Percentiles rank a stretch among this genome's conserved stretches.
phyloP scores from a whole-genome alignment of 2,797 vertebrate genomes.

The Pseudopleuronectes americanus region DNA sequence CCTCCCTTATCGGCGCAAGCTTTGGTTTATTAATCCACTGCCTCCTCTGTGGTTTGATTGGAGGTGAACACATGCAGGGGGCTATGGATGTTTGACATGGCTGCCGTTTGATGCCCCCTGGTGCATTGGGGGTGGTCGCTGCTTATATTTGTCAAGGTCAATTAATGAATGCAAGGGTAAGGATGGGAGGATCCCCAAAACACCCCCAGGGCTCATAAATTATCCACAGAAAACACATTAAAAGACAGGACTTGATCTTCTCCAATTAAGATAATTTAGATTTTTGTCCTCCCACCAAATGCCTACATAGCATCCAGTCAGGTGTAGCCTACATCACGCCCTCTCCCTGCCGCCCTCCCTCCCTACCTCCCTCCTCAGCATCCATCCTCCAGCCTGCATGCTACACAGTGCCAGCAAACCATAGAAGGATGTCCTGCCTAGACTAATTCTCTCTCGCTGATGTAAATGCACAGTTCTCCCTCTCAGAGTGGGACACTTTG shows the following conservation, averaged over 20 bases:
- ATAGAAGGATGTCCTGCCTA: constrained; percentile 59
- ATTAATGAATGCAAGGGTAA: constrained; percentile 80
- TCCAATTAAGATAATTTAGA: constrained; percentile 79
- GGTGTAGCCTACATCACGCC: constrained; percentile 68
- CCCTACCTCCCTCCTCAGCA: constrained; percentile 38
- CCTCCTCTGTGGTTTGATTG: constrained; percentile 39
- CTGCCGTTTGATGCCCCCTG: constrained; percentile 75
- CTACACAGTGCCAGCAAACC: constrained; percentile 44
- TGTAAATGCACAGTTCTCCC: constrained; percentile 31
- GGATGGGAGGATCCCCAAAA: constrained; percentile 66
- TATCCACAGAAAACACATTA: constrained; percentile 78
- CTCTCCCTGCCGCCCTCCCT: constrained; percentile 22
- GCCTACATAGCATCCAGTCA: constrained; percentile 65
- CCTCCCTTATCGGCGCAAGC: neutral
- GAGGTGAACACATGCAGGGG: constrained; percentile 51
- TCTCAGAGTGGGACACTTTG: constrained; percentile 44
- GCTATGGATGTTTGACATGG: constrained; percentile 71
- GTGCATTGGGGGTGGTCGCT: constrained; percentile 68
- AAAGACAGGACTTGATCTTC: constrained; percentile 74
- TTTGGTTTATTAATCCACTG: constrained; percentile 29
- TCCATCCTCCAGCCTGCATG: constrained; percentile 56
- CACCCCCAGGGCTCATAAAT: constrained; percentile 74
- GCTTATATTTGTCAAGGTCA: constrained; percentile 87
- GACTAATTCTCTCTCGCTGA: constrained; percentile 46
- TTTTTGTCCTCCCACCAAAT: constrained; percentile 39